Base-by-base conservation (phyloP, 2,113 vertebrate species). In the Amphilophus citrinellus region DNA sequence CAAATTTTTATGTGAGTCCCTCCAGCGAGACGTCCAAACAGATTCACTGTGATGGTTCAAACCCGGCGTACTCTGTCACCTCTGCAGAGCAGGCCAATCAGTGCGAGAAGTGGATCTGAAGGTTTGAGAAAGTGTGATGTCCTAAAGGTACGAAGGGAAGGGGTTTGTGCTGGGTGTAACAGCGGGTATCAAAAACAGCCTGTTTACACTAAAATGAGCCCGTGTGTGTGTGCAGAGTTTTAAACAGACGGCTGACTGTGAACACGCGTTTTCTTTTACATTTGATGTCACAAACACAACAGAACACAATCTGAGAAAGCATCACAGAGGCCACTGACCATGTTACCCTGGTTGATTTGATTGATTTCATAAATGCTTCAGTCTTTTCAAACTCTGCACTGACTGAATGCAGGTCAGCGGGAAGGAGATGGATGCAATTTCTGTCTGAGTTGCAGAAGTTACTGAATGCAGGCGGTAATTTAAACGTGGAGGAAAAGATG, bases 261-360 rank as follows among this genome's bases (percentile, higher is more conserved):
- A 24, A 66, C 63, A 61, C 30, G 0, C n/a, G 22, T 65, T 42
- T 65, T 27, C 17, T 66, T 66, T 66, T 39, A 66, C 0, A 7
- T 24, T 66, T 44, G 22, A 22, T 66, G 0, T 44, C 39, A 24
- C 39, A 44, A 6, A 53, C 50, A 18, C 47, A 50, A 15, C 15
- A 18, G 44, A 42, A 66, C 62, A 22, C 20, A 42, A 3, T 10
- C 24, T 44, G 37, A 10, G 39, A 2, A 44, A 0, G 39, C 13
- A 0, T 44, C n/a, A 65, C 37, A 11, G 4, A 65, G 20, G 10
- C 35, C 2, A 0, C 35, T 1, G 20, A 0, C 18, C 24, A 24
- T 24, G 24, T 24, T 24, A 24, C 24, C 24, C 24, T 24, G 2
- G 3, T 1, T 1, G 0, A 7, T 1, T 4, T 0, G 0, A n/a